phyloP scores from a whole-genome alignment of 2,113 vertebrate genomes.

The Pelobates fuscus region DNA sequence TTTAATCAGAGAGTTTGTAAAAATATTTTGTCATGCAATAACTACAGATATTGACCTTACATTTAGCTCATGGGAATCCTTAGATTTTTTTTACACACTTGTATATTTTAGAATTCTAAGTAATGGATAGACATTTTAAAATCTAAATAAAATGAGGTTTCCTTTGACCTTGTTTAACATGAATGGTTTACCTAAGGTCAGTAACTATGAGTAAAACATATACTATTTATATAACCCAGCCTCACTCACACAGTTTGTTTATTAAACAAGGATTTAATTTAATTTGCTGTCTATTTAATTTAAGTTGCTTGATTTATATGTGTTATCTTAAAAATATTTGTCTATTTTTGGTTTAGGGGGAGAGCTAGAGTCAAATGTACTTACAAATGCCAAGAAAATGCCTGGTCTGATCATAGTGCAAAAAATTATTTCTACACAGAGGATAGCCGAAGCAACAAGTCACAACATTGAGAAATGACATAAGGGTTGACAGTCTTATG shows the following conservation, averaged over 20 bases:
- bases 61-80: background rate
- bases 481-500: no score
- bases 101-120: background rate
- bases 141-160: background rate
- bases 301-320: background rate
- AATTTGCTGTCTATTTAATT: background rate
- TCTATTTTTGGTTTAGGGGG: no score
- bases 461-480: no score
- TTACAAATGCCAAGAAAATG: no score
- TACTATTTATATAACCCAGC: background rate
- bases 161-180: background rate
- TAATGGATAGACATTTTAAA: background rate
- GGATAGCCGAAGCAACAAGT: no score
- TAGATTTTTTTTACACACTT: background rate
- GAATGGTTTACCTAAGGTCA: background rate
- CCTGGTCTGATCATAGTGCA: no score
- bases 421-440: no score
- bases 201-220: background rate
- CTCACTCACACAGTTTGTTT: background rate
- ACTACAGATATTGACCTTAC: constrained; percentile 5
- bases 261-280: background rate
- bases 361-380: no score
- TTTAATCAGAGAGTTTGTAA: constrained; percentile 18
- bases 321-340: no score
- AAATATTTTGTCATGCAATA: constrained; percentile 5